phyloP scores from a whole-genome alignment of 2,113 vertebrate genomes.

The Chloebia gouldiae region DNA sequence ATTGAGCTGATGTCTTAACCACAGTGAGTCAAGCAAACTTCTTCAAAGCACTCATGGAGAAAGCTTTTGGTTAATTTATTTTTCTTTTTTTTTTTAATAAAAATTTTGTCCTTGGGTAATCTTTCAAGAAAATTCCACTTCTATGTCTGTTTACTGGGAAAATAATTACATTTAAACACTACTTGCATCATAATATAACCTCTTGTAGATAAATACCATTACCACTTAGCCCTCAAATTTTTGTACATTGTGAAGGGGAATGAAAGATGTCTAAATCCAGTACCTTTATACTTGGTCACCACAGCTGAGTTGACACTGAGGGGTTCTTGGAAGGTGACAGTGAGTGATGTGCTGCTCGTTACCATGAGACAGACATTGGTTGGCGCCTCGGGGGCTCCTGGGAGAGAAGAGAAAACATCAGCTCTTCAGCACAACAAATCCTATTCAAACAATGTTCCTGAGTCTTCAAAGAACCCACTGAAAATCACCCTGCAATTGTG shows the following conservation, averaged over 20 bases:
- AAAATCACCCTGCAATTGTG: slow-evolving; percentile 59
- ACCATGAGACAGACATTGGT: slow-evolving; percentile 87
- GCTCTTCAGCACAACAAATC: slow-evolving; percentile 75
- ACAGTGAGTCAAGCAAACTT: slow-evolving; percentile 35
- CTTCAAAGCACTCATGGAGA: slow-evolving; percentile 45
- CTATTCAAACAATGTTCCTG: slow-evolving; percentile 67
- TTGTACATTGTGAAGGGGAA: not conserved
- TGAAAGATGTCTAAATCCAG: slow-evolving; percentile 10
- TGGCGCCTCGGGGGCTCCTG: slow-evolving; percentile 90
- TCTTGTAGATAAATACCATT: not conserved
- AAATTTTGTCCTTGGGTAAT: not conserved
- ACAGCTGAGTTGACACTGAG: slow-evolving; percentile 88
- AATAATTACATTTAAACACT: not conserved
- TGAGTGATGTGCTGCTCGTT: slow-evolving; percentile 88
- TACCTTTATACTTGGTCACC: slow-evolving; percentile 96
- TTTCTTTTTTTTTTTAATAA: not conserved
- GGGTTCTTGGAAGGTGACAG: slow-evolving; percentile 95
- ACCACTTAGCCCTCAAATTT: not conserved
- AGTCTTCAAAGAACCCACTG: slow-evolving; percentile 61
- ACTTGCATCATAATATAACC: not conserved
- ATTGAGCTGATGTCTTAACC: slow-evolving; percentile 40
- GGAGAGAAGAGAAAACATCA: slow-evolving; percentile 72
- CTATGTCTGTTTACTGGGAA: not conserved
- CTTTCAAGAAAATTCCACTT: not conserved
- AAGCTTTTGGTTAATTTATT: slow-evolving; percentile 27